Evolutionary conservation across 2,113 vertebrate species (phyloP).

Genomic region (Eleginops maclovinus): DNA sequence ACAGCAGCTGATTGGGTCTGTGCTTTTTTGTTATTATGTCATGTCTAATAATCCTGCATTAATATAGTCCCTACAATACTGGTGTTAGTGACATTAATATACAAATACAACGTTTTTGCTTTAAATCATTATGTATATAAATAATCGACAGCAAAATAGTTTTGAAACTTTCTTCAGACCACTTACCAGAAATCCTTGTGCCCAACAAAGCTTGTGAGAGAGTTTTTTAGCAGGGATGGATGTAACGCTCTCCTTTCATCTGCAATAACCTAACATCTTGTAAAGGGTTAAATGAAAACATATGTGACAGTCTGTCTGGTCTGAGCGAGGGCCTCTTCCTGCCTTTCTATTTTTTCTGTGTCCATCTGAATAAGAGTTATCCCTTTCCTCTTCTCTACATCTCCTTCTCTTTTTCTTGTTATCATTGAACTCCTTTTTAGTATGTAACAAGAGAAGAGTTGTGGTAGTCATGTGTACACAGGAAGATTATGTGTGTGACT

Average conservation of each 20-base stretch:
- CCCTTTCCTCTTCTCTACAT: background rate
- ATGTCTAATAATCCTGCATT: background rate
- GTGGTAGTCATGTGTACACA: background rate
- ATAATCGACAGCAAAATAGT: background rate
- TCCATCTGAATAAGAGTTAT: conserved; percentile 26
- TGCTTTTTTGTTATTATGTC: too few species aligned
- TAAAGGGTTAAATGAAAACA: conserved; percentile 78
- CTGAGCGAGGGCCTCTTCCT: conserved; percentile 69
- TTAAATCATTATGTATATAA: background rate
- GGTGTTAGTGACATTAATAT: background rate
- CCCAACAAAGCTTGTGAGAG: conserved; percentile 2
- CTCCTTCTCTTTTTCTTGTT: background rate
- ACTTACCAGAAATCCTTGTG: background rate
- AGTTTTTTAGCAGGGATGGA: background rate
- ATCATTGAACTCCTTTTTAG: background rate
- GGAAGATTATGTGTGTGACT: background rate
- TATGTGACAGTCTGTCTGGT: conserved; percentile 65
- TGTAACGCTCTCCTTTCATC: conserved; percentile 24
- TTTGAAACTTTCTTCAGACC: background rate
- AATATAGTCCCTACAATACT: background rate
- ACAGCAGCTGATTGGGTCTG: background rate
- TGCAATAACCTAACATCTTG: conserved; percentile 46
- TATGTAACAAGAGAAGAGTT: background rate
- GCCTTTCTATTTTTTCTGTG: conserved; percentile 31
- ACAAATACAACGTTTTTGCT: background rate